These are phyloP conservation scores for Exocentrus adspersus DNA, from an alignment of 2,888 invertebrate species.

Conservation along the genomic window DNA sequence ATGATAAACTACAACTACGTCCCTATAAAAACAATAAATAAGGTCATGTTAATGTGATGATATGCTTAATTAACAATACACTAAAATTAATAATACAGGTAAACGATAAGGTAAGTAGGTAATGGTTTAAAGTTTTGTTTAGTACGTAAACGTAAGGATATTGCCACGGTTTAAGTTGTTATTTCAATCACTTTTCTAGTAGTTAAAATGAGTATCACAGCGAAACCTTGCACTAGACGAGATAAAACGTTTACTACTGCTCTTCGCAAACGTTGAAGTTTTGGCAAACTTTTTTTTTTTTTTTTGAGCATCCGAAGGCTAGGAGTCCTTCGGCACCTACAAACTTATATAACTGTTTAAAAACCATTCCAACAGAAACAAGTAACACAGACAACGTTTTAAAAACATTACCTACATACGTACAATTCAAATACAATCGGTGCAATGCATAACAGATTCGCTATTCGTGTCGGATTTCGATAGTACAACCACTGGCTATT, in stretches of 20 bases:
- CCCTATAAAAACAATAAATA: conserved; percentile 22
- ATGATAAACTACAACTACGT: conserved; percentile 12
- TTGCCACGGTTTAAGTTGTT: conserved; percentile 10
- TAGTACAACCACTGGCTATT: conserved; percentile 28
- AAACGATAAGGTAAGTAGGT: conserved; percentile 39
- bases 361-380: too few species aligned
- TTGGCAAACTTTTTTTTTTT: conserved; percentile 3
- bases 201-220: conserved; percentile 39
- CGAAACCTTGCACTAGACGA: conserved; percentile 22
- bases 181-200: background rate
- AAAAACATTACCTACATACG: conserved; percentile 46
- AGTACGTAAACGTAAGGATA: conserved; percentile 17
- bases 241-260: background rate
- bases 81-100: conserved; percentile 37
- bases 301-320: conserved; percentile 18
- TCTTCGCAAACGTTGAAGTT: background rate
- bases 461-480: conserved; percentile 15
- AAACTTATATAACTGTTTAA: background rate
- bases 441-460: conserved; percentile 29
- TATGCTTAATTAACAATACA: conserved; percentile 39
- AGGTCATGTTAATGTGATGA: conserved; percentile 37
- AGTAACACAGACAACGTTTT: too few species aligned
- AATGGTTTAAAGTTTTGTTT: conserved; percentile 30
- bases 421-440: conserved; percentile 23
- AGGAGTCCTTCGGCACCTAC: background rate